Conservation (phyloP, 2,113 vertebrate species). For the Sylvilagus bachmani region DNA sequence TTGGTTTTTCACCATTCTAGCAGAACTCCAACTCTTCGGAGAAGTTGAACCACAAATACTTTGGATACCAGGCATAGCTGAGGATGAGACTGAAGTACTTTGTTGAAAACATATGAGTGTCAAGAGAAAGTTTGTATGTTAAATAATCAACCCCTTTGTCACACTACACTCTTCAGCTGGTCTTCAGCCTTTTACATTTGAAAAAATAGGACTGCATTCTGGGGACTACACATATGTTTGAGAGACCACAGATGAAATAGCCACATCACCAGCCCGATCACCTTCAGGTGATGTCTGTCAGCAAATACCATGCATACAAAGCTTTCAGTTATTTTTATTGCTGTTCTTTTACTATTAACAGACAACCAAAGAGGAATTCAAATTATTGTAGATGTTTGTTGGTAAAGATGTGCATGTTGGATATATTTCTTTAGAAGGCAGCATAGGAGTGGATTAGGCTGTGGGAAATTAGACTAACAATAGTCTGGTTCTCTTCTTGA, state of each 20-base stretch:
- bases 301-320: not conserved
- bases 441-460: not conserved
- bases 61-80: not conserved
- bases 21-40: not conserved
- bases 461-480: not conserved
- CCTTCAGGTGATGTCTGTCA: not conserved
- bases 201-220: not conserved
- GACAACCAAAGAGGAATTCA: not conserved
- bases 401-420: not conserved
- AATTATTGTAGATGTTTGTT: not conserved
- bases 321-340: not conserved
- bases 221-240: not conserved
- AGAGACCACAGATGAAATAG: not conserved
- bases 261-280: not conserved
- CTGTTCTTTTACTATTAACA: constrained; percentile 33
- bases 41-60: not conserved
- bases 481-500: not conserved
- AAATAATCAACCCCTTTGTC: not conserved
- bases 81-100: not conserved
- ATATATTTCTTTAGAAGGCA: not conserved
- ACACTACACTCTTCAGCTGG: not conserved
- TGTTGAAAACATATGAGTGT: not conserved
- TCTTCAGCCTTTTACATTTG: not conserved
- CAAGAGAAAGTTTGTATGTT: not conserved
- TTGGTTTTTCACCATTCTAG: not conserved